Conservation (phyloP, 2,888 invertebrate genomes). For the Pollenia angustigena region DNA sequence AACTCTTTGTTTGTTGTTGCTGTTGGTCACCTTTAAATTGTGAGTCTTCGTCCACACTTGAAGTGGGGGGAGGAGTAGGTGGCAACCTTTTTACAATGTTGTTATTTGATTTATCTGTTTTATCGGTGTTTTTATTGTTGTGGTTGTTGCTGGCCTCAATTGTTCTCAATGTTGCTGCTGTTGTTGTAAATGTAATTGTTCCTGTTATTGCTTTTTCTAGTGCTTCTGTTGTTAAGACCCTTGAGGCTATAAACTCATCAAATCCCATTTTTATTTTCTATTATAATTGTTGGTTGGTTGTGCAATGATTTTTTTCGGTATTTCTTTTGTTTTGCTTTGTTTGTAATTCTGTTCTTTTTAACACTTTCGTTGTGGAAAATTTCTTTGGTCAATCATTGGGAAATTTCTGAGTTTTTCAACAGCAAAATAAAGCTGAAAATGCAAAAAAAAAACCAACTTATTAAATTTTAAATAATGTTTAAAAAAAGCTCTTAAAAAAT, state of each 20-base stretch:
- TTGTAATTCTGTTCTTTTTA: background rate
- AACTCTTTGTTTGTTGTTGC: background rate
- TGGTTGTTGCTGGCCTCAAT: constrained; percentile 19
- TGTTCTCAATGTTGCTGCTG: constrained; percentile 36
- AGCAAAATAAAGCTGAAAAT: constrained; percentile 14
- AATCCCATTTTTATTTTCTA: constrained; percentile 74
- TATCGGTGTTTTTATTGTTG: constrained; percentile 13
- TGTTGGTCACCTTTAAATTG: constrained; percentile 23
- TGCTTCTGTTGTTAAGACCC: constrained; percentile 62
- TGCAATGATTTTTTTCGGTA: constrained; percentile 26
- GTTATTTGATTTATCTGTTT: constrained; percentile 37
- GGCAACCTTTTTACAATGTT: constrained; percentile 24
- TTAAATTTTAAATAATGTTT: background rate
- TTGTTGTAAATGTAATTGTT: constrained; percentile 43
- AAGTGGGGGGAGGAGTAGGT: background rate
- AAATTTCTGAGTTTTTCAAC: background rate
- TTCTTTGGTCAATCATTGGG: constrained; percentile 13
- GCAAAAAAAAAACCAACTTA: background rate
- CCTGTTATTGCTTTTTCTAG: constrained; percentile 37
- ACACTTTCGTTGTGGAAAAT: constrained; percentile 12
- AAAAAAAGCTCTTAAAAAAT: background rate
- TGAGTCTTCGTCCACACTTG: background rate
- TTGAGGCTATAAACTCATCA: constrained; percentile 63
- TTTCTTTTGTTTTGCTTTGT: background rate
- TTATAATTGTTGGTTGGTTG: constrained; percentile 33